Evolutionary conservation across 2,888 invertebrate species (phyloP).

Genomic region (Rhorus exstirpatorius): DNA sequence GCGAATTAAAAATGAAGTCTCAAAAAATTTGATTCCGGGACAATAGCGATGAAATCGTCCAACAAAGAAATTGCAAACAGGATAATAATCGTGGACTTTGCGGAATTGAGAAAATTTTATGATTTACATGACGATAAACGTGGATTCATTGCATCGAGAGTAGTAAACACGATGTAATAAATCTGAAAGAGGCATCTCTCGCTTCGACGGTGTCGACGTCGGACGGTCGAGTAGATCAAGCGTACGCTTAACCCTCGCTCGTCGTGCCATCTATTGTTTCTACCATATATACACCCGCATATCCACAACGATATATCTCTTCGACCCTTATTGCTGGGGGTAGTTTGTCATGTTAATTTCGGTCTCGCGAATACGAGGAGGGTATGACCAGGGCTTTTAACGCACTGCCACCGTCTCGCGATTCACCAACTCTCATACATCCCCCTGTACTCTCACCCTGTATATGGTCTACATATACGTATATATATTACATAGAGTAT

Average conservation of each 20-base stretch:
- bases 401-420: slow-evolving; percentile 84
- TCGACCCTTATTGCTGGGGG: slow-evolving; percentile 85
- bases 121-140: slow-evolving; percentile 4
- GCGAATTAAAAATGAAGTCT: slow-evolving; percentile 2
- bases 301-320: slow-evolving; percentile 84
- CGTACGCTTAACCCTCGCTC: slow-evolving; percentile 72
- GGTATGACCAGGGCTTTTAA: slow-evolving; percentile 84
- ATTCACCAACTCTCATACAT: slow-evolving; percentile 53
- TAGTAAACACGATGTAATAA: slow-evolving; percentile 52
- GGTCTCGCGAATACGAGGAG: slow-evolving; percentile 82
- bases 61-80: neutral
- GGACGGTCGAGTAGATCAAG: slow-evolving; percentile 63
- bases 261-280: slow-evolving; percentile 84
- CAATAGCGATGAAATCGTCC: too few relatives aligned
- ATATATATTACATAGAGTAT: slow-evolving; percentile 12
- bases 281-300: slow-evolving; percentile 83
- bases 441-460: too few relatives aligned
- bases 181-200: slow-evolving; percentile 51
- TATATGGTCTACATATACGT: too few relatives aligned
- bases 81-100: neutral
- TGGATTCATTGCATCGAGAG: slow-evolving; percentile 19
- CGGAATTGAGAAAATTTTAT: neutral
- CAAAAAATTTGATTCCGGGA: too few relatives aligned
- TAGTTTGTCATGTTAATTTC: slow-evolving; percentile 86
- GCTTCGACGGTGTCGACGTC: slow-evolving; percentile 37